These are phyloP conservation scores for Melinaea menophilus DNA, from an alignment of 2,888 invertebrate genomes.

Conservation along the genomic window DNA sequence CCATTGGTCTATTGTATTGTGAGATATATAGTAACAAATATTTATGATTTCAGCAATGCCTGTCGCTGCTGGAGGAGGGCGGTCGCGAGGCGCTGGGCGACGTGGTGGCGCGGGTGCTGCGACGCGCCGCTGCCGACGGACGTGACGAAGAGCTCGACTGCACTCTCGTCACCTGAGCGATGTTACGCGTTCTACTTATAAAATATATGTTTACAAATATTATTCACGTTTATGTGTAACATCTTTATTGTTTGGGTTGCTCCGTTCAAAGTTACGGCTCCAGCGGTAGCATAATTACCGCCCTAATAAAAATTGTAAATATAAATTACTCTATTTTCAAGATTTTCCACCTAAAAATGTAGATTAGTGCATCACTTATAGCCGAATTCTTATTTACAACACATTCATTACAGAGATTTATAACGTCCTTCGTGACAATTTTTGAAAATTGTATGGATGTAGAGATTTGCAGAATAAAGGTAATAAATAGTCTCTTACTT, in stretches of 20 bases:
- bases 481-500: too few species aligned
- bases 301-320: too few species aligned
- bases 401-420: too few species aligned
- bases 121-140: slow-evolving; percentile 88
- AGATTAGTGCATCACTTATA: background rate
- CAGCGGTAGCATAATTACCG: too few species aligned
- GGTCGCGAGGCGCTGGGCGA: slow-evolving; percentile 93
- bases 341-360: too few species aligned
- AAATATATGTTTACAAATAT: slow-evolving; percentile 33
- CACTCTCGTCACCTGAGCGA: slow-evolving; percentile 88
- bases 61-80: slow-evolving; percentile 88
- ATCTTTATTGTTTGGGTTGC: too few species aligned
- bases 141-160: slow-evolving; percentile 96
- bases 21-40: background rate
- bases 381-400: too few species aligned
- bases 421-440: too few species aligned
- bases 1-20: background rate
- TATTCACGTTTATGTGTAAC: background rate
- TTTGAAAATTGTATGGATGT: too few species aligned
- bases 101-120: slow-evolving; percentile 92
- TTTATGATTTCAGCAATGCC: slow-evolving; percentile 78
- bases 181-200: slow-evolving; percentile 12
- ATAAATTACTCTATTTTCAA: too few species aligned
- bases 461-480: too few species aligned
- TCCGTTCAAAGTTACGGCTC: too few species aligned